Conservation (phyloP, 2,113 vertebrate genomes). For the Alaudala cheleensis region DNA sequence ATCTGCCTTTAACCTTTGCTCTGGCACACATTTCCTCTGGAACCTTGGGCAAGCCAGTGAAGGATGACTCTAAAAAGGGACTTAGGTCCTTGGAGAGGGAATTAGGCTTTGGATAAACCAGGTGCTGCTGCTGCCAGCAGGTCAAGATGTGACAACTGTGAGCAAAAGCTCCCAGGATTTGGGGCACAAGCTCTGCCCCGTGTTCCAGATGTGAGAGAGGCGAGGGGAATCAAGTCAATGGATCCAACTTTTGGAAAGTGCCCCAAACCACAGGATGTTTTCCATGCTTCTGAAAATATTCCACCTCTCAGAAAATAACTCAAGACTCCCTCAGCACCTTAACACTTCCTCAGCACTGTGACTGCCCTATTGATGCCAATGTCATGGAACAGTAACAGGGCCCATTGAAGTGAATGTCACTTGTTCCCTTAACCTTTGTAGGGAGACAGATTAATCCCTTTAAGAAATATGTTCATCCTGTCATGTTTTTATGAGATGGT, state of each 20-base stretch:
- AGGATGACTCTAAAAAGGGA: background rate
- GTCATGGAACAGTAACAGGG: background rate
- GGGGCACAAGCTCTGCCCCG: background rate
- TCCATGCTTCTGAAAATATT: conserved; percentile 16
- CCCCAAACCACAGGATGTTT: background rate
- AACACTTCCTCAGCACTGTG: background rate
- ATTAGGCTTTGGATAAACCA: background rate
- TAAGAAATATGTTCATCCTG: background rate
- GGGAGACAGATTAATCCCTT: background rate
- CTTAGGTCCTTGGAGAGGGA: background rate
- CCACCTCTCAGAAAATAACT: background rate
- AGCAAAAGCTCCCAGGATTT: background rate
- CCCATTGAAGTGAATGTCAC: background rate
- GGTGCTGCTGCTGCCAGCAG: background rate
- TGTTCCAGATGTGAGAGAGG: background rate
- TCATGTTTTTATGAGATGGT: background rate
- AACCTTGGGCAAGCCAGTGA: background rate
- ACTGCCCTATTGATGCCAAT: background rate
- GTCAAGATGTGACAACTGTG: background rate
- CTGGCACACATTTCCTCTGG: background rate
- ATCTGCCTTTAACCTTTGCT: background rate
- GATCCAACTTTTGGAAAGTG: background rate
- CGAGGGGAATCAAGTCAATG: background rate
- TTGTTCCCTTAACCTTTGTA: background rate
- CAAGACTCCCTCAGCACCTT: background rate